A percentile compares a stretch with the other conserved stretches of the same genome.
Conservation (phyloP, 2,113 vertebrate genomes). For the Oryctolagus cuniculus region DNA sequence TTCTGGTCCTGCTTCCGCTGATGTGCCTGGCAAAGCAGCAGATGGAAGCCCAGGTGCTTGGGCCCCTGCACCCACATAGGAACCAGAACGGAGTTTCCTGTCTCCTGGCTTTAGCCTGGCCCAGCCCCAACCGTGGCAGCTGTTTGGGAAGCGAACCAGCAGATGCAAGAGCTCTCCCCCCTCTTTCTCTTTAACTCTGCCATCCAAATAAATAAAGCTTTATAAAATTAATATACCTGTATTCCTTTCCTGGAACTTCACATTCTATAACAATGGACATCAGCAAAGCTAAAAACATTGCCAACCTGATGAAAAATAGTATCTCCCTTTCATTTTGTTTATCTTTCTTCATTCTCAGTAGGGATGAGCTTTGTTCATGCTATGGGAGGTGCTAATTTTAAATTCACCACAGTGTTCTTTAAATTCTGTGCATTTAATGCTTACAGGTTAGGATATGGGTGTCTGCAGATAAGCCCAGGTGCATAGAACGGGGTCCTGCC, state of each 20-base stretch:
- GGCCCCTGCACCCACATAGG: no score
- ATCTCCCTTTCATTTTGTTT: not conserved
- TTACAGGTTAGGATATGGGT: not conserved
- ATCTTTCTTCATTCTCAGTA: not conserved
- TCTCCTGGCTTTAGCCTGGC: no score
- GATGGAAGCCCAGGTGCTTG: no score
- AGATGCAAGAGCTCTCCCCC: no score
- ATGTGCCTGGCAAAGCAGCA: no score
- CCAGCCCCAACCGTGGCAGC: no score
- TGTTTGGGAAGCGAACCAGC: no score
- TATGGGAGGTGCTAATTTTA: not conserved
- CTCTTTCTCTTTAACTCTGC: no score
- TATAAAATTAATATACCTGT: not conserved
- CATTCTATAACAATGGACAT: not conserved
- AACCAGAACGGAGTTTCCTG: no score
- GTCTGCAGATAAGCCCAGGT: not conserved
- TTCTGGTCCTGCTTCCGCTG: no score
- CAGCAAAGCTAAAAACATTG: not conserved
- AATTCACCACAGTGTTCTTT: not conserved
- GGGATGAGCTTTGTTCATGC: not conserved
- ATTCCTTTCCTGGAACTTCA: not conserved
- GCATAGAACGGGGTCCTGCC: not conserved
- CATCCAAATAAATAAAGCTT: no score
- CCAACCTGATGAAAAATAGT: not conserved
- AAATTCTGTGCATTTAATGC: not conserved